A percentile compares a stretch with the other conserved stretches of the same genome.
phyloP scores from a whole-genome alignment of 2,888 invertebrate genomes.

The Choreutis nemorana region DNA sequence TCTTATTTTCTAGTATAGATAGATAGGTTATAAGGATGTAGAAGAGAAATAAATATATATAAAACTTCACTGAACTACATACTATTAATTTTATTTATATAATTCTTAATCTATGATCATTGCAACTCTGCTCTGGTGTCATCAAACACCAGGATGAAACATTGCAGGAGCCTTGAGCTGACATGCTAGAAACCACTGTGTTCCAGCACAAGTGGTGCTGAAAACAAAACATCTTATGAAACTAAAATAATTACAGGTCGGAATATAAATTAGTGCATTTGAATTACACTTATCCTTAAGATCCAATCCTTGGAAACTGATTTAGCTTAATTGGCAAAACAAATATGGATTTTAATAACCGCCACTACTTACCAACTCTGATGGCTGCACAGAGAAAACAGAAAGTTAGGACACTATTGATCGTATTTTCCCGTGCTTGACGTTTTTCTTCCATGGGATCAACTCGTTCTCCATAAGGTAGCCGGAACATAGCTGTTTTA shows the following conservation, averaged over 20 bases:
- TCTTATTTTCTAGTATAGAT: too few relatives aligned
- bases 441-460: conserved; percentile 59
- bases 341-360: not conserved
- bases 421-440: conserved; percentile 54
- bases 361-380: conserved; percentile 36
- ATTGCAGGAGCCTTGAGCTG: too few relatives aligned
- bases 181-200: conserved; percentile 36
- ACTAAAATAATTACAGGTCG: not conserved
- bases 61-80: too few relatives aligned
- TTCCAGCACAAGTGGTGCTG: conserved; percentile 52
- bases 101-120: too few relatives aligned
- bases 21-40: too few relatives aligned
- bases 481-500: conserved; percentile 60
- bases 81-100: too few relatives aligned
- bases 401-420: conserved; percentile 52
- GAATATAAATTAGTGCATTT: not conserved
- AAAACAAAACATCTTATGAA: conserved; percentile 10
- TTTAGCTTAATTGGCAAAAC: not conserved
- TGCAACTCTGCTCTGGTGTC: too few relatives aligned
- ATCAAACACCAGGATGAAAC: too few relatives aligned
- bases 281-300: not conserved
- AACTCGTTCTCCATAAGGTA: conserved; percentile 51
- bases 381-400: conserved; percentile 52
- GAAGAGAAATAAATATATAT: too few relatives aligned
- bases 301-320: too few relatives aligned